A percentile compares a stretch with the other conserved stretches of the same genome.
Evolutionary conservation across 2,888 invertebrate species (phyloP).

Genomic region (Harmothoe impar): DNA sequence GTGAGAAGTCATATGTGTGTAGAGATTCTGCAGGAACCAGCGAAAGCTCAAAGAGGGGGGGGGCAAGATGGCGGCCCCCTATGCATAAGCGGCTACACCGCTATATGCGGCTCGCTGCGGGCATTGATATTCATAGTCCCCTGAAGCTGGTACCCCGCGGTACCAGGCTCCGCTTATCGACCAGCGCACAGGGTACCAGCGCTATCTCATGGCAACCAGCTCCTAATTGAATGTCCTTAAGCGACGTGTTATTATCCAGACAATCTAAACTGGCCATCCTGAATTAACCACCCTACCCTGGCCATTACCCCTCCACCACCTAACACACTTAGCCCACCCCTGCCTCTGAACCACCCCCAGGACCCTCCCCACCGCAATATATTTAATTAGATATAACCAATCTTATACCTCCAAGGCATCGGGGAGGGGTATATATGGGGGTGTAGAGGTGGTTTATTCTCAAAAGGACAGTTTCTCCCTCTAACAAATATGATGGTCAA

Average conservation of each 20-base stretch:
- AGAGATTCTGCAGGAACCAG: too few relatives aligned
- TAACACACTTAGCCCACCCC: slow-evolving; percentile 32
- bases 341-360: not conserved
- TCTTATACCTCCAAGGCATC: not conserved
- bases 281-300: slow-evolving; percentile 25
- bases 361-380: not conserved
- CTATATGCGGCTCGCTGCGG: not conserved
- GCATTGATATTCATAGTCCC: slow-evolving; percentile 43
- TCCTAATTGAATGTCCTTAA: slow-evolving; percentile 56
- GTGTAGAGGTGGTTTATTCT: too few relatives aligned
- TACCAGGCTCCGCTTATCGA: slow-evolving; percentile 35
- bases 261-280: slow-evolving; percentile 39
- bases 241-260: slow-evolving; percentile 39
- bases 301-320: not conserved
- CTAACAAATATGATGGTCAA: too few relatives aligned
- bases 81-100: too few relatives aligned
- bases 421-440: not conserved
- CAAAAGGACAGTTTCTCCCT: too few relatives aligned
- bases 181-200: slow-evolving; percentile 17
- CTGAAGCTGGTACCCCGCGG: not conserved
- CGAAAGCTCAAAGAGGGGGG: too few relatives aligned
- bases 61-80: too few relatives aligned
- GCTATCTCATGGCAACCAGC: not conserved
- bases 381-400: slow-evolving; percentile 52
- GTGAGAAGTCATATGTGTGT: too few relatives aligned